A percentile compares a stretch with the other conserved stretches of the same genome.
Evolutionary conservation across 2,888 invertebrate genomes (phyloP).

Genomic region (Sminthurides aquaticus): DNA sequence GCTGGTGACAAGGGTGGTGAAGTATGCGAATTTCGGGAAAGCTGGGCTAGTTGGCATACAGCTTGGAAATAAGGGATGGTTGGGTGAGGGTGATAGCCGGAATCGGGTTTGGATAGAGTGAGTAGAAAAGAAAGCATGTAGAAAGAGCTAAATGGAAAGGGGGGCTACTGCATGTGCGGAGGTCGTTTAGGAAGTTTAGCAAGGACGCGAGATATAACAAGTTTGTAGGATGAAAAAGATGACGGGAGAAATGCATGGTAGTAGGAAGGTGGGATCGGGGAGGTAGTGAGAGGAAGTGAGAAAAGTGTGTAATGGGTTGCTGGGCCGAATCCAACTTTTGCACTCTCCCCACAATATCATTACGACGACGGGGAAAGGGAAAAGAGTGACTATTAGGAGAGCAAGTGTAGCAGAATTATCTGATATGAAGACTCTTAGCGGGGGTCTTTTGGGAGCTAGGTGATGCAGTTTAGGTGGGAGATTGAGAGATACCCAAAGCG

Average conservation of each 20-base stretch:
- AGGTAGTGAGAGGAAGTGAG: neutral
- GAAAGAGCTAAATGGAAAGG: neutral
- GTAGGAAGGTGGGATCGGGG: no score
- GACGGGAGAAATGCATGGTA: slow-evolving; percentile 3
- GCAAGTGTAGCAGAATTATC: slow-evolving; percentile 6
- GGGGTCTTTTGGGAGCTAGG: no score
- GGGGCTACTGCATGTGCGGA: neutral
- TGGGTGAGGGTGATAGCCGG: neutral
- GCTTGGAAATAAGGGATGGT: neutral
- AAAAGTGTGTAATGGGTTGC: slow-evolving; percentile 1
- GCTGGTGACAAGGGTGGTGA: slow-evolving; percentile 2
- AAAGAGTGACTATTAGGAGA: slow-evolving; percentile 4
- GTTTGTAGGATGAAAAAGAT: neutral
- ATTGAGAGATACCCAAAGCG: no score
- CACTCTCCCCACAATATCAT: no score
- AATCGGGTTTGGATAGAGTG: neutral
- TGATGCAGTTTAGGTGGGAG: no score
- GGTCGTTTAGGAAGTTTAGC: no score
- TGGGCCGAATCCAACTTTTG: neutral
- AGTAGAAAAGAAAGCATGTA: no score
- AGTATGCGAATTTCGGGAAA: neutral
- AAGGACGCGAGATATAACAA: no score
- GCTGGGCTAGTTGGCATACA: neutral
- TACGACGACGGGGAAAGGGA: no score
- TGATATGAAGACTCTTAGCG: neutral